These are phyloP conservation scores for Euphonia xanthogaster DNA, from an alignment of 2,797 vertebrate genomes.

Conservation along the genomic window DNA sequence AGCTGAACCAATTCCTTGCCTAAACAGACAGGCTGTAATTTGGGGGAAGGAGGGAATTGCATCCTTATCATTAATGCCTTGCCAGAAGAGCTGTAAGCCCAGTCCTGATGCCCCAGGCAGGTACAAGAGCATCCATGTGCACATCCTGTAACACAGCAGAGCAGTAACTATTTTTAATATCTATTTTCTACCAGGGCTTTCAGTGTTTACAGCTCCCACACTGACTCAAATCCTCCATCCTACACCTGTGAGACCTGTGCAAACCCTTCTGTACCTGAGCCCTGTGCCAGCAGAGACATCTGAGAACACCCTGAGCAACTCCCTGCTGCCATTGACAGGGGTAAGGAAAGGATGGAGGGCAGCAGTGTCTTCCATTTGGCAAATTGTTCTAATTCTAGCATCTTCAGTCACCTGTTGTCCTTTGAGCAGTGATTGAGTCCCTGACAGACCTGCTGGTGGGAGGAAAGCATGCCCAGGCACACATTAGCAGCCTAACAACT, in stretches of 20 bases:
- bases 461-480: slow-evolving; percentile 27
- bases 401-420: background rate
- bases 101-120: background rate
- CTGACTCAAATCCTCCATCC: background rate
- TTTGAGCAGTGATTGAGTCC: background rate
- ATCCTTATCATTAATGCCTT: background rate
- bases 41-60: background rate
- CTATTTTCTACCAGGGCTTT: background rate
- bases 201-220: background rate
- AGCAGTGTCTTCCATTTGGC: background rate
- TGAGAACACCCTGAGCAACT: background rate
- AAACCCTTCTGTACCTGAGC: background rate
- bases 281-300: background rate
- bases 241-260: background rate
- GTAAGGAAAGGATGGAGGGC: background rate
- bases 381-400: background rate
- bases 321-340: background rate
- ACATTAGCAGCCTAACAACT: slow-evolving; percentile 7
- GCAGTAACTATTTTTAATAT: background rate
- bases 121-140: background rate
- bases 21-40: background rate
- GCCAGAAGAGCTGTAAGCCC: background rate
- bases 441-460: slow-evolving; percentile 18
- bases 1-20: background rate
- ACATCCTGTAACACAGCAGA: background rate